These are phyloP conservation scores for Oplegnathus fasciatus DNA, from an alignment of 2,113 vertebrate species.

Conservation along the genomic window DNA sequence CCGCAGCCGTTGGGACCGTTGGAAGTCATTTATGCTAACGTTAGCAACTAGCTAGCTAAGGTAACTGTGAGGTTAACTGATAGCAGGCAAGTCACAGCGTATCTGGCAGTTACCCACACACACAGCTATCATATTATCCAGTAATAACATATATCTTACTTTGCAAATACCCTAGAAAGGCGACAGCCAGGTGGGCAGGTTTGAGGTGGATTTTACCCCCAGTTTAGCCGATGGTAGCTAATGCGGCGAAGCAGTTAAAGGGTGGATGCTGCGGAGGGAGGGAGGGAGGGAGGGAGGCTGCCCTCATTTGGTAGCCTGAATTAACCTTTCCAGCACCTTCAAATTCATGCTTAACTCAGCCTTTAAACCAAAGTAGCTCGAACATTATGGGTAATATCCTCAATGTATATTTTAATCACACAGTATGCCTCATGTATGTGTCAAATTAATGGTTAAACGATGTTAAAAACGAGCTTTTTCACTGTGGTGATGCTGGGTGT, in stretches of 20 bases:
- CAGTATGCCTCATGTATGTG: rapidly evolving
- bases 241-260: constrained; percentile 33
- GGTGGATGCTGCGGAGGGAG: constrained; percentile 63
- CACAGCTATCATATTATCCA: background rate
- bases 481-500: background rate
- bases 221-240: constrained; percentile 42
- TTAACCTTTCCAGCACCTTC: constrained; percentile 19
- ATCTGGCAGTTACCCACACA: background rate
- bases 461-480: background rate
- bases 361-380: background rate
- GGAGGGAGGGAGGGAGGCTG: constrained; percentile 18
- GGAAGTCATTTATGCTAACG: constrained; percentile 15
- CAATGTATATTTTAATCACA: background rate
- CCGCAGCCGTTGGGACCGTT: background rate
- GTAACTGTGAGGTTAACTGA: background rate
- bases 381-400: background rate
- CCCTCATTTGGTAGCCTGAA: constrained; percentile 46
- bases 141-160: constrained; percentile 1
- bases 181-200: background rate
- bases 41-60: constrained; percentile 47
- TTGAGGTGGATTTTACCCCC: background rate
- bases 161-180: constrained; percentile 4
- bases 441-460: background rate
- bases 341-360: background rate
- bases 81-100: background rate